Evolutionary conservation across 2,113 vertebrate genomes (phyloP).

Genomic region (Trinectes maculatus): DNA sequence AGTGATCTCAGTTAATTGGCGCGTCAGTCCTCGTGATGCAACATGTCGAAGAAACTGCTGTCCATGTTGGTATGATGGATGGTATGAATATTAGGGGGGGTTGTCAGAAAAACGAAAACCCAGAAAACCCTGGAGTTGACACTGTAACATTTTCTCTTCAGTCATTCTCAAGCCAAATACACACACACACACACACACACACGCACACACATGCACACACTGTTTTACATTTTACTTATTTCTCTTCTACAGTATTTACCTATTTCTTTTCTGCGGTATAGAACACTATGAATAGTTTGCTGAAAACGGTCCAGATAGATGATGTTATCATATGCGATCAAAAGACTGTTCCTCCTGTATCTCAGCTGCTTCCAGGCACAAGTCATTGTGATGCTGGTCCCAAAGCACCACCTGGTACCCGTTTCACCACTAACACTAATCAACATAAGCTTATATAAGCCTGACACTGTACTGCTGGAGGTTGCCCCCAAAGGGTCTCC

Average conservation of each 20-base stretch:
- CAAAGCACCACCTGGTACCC: not conserved
- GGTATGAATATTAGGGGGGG: no score
- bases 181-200: no score
- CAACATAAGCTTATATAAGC: not conserved
- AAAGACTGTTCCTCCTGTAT: conserved; percentile 8
- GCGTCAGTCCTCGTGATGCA: not conserved
- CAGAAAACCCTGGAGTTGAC: not conserved
- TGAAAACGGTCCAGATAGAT: not conserved
- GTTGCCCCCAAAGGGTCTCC: not conserved
- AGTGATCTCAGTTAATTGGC: not conserved
- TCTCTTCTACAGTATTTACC: no score
- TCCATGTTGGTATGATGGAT: not conserved
- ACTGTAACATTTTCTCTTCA: not conserved
- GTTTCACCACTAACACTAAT: not conserved
- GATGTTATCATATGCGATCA: not conserved
- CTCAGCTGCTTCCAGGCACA: not conserved
- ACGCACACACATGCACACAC: no score
- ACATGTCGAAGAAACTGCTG: not conserved
- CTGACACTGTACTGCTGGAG: not conserved
- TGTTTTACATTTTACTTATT: no score
- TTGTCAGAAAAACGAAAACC: not conserved
- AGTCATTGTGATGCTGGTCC: not conserved
- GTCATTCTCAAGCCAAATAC: not conserved
- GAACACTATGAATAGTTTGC: not conserved
- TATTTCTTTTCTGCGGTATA: no score